A percentile compares a stretch with the other conserved stretches of the same genome.
Conservation (phyloP, 2,113 vertebrate species). For the Anarhynchus alexandrinus region DNA sequence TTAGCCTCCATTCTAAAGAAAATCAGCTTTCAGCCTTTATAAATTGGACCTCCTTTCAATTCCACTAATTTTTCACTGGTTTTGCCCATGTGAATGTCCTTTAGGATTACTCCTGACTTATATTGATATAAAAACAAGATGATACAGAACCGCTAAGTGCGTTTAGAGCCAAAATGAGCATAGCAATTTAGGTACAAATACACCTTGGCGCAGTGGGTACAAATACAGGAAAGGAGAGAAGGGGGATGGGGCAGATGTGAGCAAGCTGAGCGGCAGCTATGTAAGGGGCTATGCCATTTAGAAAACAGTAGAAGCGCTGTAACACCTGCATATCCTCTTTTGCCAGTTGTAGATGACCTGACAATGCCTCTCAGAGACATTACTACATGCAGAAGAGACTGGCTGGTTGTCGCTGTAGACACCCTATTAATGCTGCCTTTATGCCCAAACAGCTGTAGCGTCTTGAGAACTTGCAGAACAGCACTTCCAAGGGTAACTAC, state of each 20-base stretch:
- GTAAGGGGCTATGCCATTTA: neutral
- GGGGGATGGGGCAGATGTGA: neutral
- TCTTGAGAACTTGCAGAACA: neutral
- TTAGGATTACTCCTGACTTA: neutral
- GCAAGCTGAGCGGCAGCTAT: neutral
- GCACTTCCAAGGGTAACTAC: neutral
- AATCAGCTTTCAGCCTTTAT: neutral
- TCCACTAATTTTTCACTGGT: neutral
- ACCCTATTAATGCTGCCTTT: neutral
- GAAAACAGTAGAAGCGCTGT: neutral
- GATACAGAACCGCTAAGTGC: neutral
- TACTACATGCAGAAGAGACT: neutral
- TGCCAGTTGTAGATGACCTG: neutral
- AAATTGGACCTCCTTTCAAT: neutral
- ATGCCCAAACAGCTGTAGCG: neutral
- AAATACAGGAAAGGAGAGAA: neutral
- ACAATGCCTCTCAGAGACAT: neutral
- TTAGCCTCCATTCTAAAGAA: neutral
- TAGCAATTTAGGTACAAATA: neutral
- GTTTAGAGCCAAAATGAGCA: neutral
- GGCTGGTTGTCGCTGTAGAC: neutral
- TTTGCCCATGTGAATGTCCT: neutral
- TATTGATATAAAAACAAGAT: neutral
- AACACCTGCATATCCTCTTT: neutral
- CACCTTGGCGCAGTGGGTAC: neutral